Evolutionary conservation across 2,888 invertebrate species (phyloP).

Genomic region (Panzeria rudis): DNA sequence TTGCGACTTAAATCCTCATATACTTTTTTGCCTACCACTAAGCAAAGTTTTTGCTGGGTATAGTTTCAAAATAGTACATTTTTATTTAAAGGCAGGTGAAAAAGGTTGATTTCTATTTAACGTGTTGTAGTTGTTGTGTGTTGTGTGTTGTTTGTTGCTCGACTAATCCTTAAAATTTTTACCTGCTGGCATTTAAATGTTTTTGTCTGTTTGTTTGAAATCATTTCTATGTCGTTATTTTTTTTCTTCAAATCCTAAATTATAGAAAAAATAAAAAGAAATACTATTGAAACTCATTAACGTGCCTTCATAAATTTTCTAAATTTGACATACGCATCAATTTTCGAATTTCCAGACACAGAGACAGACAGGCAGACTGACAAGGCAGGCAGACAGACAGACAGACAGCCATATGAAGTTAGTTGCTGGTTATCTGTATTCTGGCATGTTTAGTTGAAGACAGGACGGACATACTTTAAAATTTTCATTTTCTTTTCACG

Average conservation of each 20-base stretch:
- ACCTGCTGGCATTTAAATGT: conserved; percentile 37
- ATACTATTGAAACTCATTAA: conserved; percentile 64
- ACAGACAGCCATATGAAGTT: neutral
- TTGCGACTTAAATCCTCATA: too few relatives aligned
- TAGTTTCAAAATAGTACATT: conserved; percentile 3
- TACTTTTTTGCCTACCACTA: too few relatives aligned
- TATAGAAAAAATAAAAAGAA: conserved; percentile 9
- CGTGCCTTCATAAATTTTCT: conserved; percentile 69
- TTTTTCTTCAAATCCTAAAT: neutral
- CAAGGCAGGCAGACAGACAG: neutral
- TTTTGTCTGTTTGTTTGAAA: conserved; percentile 21
- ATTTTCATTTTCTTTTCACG: neutral
- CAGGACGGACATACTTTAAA: neutral
- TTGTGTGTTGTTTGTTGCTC: neutral
- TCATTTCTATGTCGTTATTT: neutral
- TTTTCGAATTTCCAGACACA: conserved; percentile 39
- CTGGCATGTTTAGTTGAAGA: neutral
- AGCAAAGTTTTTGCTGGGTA: too few relatives aligned
- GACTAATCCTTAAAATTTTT: conserved; percentile 56
- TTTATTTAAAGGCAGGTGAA: conserved; percentile 56
- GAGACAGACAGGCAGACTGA: conserved; percentile 5
- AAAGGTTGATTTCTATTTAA: conserved; percentile 24
- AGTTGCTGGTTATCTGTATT: conserved; percentile 10
- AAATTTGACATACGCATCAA: conserved; percentile 66
- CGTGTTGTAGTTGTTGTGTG: neutral